Base-by-base conservation (phyloP, 2,888 invertebrate species). In the Colletes collaris region DNA sequence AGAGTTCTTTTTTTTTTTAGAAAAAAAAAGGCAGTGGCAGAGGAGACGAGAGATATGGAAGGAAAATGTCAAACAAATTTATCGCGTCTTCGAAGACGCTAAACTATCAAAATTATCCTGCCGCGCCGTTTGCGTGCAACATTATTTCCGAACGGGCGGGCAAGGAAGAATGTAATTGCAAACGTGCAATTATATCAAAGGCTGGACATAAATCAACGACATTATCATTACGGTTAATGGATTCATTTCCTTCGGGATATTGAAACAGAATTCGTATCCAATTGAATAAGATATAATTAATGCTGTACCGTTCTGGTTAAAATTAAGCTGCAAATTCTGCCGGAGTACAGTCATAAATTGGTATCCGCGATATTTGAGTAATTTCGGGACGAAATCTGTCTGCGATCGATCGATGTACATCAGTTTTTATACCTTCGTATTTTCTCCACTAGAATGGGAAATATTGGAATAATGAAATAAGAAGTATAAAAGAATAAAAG, bases 1-100 rank as follows among this genome's bases (percentile, higher is more conserved):
- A 72, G 79, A 72, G 44, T 46, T 46, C 44, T 0, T 0, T 3
- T 67, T 60, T 79, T 76, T 79, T 77, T 76, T 59, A 52, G 75
- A 75, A 79, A 80, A 81, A 75, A 40, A 27, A 16, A 27, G 27
- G 66, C 70, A 75, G 76, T 75, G 73, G 76, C 55, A 73, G 65
- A 70, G 73, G 67, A 68, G 62, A 71, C 56, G 56, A 58, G 67
- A 65, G 49, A 76, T 76, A 81, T 76, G 83, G 79, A 81, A 80
- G 74, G 77, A 83, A 82, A 86, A 82, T 80, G 79, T 69, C 74
- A 60, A 74, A 67, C 75, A 76, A 76, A 81, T 81, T 81, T 81
- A 76, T 75, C 79, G 80, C 44, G 62, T 63, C 60, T 71, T 68
- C 53, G 58, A 27, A 55, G 60, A 72, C 58, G 63, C 7, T 75